Base-by-base conservation (phyloP, 2,797 vertebrate genomes). In the Pelochelys cantorii region DNA sequence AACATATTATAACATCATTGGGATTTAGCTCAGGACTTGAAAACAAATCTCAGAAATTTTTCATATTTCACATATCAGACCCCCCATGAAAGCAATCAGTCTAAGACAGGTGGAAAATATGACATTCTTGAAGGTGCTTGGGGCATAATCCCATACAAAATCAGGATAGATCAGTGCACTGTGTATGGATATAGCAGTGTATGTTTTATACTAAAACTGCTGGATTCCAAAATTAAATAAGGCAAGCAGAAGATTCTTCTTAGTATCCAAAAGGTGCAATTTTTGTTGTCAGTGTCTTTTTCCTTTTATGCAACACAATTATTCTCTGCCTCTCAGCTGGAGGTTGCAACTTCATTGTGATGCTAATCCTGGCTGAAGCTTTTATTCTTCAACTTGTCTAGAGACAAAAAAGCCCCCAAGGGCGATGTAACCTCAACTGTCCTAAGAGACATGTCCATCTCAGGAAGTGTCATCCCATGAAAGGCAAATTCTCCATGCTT, bases 361-460 rank as follows among this genome's bases (percentile, higher is more conserved):
- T 97, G 96, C 89, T 90, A 4, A 90, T 65, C 75, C 81, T 87
- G 60, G 27, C 86, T 96, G 89, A 95, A 96, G 95, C 86, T 86
- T 82, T 88, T 96, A 91, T 93, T 97, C 93, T 93, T 94, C 81
- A 95, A 87, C 89, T 57, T 91, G 92, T 93, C 87, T 92, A 57
- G 83, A 95, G 75, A 92, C 93, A 92, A 94, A 84, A 68, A 89
- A 53, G 88, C 5, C 87, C 89, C 53, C 31, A 71, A 84, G 56
- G 85, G 78, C 13, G 89, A 88, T 84, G 78, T 85, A 94, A 90
- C 92, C 91, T 96, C 92, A n/a, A 74, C 87, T 17, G 34, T 96
- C 88, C 90, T 93, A 90, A 91, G 90, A 93, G 97, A 92, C 29
- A 29, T 91, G 20, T 85, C 84, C 92, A 93, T 94, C 55, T 27